A percentile compares a stretch with the other conserved stretches of the same genome.
These are phyloP conservation scores for Hedya salicella DNA, from an alignment of 2,888 invertebrate genomes.

Conservation along the genomic window DNA sequence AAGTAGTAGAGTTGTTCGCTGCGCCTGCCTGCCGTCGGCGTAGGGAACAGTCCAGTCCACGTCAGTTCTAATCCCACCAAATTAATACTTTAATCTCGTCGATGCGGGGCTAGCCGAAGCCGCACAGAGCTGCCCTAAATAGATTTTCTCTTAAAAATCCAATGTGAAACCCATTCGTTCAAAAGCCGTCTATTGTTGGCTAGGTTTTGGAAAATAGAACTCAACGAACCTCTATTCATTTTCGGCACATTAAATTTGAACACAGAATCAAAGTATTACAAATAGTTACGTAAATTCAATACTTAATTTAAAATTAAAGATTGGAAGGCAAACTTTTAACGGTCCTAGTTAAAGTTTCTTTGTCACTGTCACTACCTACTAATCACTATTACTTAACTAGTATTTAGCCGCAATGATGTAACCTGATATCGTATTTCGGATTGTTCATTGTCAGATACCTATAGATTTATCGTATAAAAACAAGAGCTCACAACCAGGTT, in stretches of 20 bases:
- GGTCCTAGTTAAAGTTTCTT: not conserved
- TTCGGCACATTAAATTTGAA: not conserved
- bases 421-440: constrained; percentile 25
- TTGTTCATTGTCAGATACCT: constrained; percentile 32
- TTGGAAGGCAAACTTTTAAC: not conserved
- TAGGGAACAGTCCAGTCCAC: not conserved
- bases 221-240: not conserved
- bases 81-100: constrained; percentile 31
- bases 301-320: not conserved
- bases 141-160: constrained; percentile 4
- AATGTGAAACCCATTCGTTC: not conserved
- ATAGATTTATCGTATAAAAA: constrained; percentile 22
- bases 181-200: not conserved
- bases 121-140: not conserved
- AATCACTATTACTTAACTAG: constrained; percentile 22
- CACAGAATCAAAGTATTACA: not conserved
- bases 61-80: constrained; percentile 19
- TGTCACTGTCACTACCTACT: constrained; percentile 17
- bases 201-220: not conserved
- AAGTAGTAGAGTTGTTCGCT: constrained; percentile 7
- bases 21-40: not conserved
- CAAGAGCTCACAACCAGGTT: constrained; percentile 24
- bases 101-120: constrained; percentile 1
- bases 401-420: constrained; percentile 36
- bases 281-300: not conserved